phyloP scores from a whole-genome alignment of 2,113 vertebrate genomes.

The Cathartes aura region DNA sequence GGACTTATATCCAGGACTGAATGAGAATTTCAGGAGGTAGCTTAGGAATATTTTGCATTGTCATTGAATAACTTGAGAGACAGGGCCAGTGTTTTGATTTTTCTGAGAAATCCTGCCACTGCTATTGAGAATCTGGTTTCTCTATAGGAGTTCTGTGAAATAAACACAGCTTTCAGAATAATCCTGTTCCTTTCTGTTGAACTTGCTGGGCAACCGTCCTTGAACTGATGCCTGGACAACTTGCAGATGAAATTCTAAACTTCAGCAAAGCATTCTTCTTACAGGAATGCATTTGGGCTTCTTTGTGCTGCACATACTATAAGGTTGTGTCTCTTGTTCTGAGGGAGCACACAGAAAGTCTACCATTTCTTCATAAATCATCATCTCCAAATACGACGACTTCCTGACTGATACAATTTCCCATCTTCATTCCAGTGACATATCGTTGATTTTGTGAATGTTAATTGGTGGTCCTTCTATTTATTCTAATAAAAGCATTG shows the following conservation, averaged over 20 bases:
- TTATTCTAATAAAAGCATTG: slow-evolving; percentile 66
- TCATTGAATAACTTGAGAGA: not conserved
- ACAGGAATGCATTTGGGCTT: not conserved
- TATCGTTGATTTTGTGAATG: not conserved
- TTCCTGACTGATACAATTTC: not conserved
- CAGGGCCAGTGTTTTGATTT: not conserved
- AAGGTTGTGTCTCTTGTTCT: not conserved
- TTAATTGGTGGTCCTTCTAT: not conserved
- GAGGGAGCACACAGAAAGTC: not conserved
- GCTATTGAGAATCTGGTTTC: not conserved
- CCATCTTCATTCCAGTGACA: not conserved
- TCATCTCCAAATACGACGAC: not conserved
- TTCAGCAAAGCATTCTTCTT: not conserved
- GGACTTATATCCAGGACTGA: not conserved
- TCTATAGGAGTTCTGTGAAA: not conserved
- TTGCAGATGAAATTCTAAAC: not conserved
- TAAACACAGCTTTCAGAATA: not conserved
- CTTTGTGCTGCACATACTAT: not conserved
- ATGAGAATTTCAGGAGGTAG: not conserved
- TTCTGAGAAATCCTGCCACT: not conserved
- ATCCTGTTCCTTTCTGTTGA: not conserved
- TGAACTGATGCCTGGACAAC: not conserved
- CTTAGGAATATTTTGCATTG: not conserved
- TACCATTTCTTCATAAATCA: not conserved
- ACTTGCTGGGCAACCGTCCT: not conserved